Percentiles rank a stretch among this genome's conserved stretches.
phyloP scores from a whole-genome alignment of 1,140 invertebrate species.

The Cotesia glomerata region DNA sequence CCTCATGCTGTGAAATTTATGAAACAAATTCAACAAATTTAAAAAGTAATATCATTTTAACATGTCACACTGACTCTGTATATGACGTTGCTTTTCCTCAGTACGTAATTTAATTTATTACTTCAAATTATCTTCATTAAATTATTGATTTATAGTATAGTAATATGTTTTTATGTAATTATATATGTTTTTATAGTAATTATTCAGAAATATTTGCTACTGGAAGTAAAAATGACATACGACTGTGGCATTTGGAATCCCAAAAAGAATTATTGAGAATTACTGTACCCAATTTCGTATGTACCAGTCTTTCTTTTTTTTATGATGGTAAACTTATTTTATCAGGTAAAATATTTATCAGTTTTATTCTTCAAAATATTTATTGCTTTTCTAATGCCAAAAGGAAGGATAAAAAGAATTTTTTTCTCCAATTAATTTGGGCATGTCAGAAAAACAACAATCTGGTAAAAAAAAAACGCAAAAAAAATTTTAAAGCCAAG shows the following conservation, averaged over 20 bases:
- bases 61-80: constrained; percentile 81
- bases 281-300: constrained; percentile 84
- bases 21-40: constrained; percentile 76
- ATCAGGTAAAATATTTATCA: constrained; percentile 64
- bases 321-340: constrained; percentile 80
- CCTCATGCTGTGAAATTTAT: constrained; percentile 82
- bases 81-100: constrained; percentile 84
- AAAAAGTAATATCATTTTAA: constrained; percentile 73
- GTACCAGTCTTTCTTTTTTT: constrained; percentile 78
- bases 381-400: too few species aligned
- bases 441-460: too few species aligned
- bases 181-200: constrained; percentile 61
- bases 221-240: constrained; percentile 80
- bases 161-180: too few species aligned
- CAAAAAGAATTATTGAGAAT: constrained; percentile 83
- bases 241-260: constrained; percentile 80
- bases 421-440: too few species aligned
- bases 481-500: too few species aligned
- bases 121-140: background rate
- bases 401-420: too few species aligned
- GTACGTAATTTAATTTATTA: constrained; percentile 63
- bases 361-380: too few species aligned
- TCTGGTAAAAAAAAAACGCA: too few species aligned
- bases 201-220: constrained; percentile 87
- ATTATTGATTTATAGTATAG: constrained; percentile 7